Evolutionary conservation across 2,888 invertebrate genomes (phyloP).

Genomic region (Acheta domesticus): DNA sequence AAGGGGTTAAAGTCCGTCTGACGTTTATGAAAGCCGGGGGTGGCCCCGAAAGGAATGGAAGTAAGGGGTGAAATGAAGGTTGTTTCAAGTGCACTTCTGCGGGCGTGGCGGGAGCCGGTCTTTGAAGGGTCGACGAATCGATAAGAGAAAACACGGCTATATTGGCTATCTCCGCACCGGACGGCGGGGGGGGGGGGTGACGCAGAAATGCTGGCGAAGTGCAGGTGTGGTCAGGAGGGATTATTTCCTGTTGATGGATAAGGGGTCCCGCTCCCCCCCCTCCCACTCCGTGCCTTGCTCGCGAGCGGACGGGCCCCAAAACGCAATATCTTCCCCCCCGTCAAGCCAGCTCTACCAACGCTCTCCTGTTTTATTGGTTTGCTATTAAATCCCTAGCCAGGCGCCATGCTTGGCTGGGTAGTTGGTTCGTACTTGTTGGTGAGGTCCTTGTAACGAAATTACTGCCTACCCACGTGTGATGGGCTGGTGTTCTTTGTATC

Average conservation of each 20-base stretch:
- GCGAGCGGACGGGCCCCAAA: not conserved
- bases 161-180: not conserved
- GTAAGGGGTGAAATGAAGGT: not conserved
- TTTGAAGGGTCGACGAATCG: not conserved
- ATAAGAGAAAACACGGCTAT: slow-evolving; percentile 9
- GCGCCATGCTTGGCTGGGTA: not conserved
- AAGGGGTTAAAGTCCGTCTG: not conserved
- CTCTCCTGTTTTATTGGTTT: not conserved
- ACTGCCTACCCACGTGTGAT: not conserved
- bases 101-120: not conserved
- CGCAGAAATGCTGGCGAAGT: not conserved
- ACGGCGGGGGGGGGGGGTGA: not conserved
- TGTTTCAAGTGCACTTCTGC: slow-evolving; percentile 5
- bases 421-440: not conserved
- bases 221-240: slow-evolving; percentile 6
- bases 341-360: not conserved
- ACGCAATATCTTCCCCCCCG: not conserved
- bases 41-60: not conserved
- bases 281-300: not conserved
- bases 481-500: not conserved
- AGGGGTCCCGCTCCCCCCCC: not conserved
- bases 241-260: slow-evolving; percentile 18
- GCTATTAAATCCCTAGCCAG: not conserved
- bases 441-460: not conserved
- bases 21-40: not conserved